A percentile compares a stretch with the other conserved stretches of the same genome.
These are phyloP conservation scores for Aphaenogaster floridana DNA, from an alignment of 1,140 invertebrate species.

Conservation along the genomic window DNA sequence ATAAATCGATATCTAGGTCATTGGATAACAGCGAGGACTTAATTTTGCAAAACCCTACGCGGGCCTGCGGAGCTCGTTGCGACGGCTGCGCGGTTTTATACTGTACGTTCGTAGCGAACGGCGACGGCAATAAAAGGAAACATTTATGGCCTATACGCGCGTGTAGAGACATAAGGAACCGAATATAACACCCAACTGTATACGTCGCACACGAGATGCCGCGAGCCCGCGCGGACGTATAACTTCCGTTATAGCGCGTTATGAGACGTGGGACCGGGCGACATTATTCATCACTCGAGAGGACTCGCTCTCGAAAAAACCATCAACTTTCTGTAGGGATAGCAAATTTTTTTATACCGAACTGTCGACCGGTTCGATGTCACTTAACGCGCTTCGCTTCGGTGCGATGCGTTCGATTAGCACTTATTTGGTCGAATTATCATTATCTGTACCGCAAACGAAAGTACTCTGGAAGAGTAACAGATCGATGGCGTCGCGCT, in stretches of 20 bases:
- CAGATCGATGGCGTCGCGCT: conserved; percentile 3
- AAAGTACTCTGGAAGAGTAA: background rate
- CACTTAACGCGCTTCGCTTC: background rate
- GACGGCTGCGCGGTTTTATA: conserved; percentile 29
- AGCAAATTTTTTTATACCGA: conserved; percentile 14
- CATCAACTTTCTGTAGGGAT: background rate
- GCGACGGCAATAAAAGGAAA: conserved; percentile 40
- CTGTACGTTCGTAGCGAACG: background rate
- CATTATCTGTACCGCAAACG: conserved; percentile 23
- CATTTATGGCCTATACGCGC: conserved; percentile 38
- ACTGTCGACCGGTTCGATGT: background rate
- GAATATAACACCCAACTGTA: conserved; percentile 1
- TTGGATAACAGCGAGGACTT: background rate
- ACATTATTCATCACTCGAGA: background rate
- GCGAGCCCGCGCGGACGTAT: background rate
- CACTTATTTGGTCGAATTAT: background rate
- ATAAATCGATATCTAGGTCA: background rate
- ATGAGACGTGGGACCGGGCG: background rate
- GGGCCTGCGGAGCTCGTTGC: background rate
- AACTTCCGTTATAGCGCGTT: background rate
- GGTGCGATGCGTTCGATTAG: background rate
- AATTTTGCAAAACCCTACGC: conserved; percentile 1
- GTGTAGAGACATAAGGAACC: background rate
- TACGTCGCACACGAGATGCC: background rate
- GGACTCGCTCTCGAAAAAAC: background rate